Conservation (phyloP, 2,888 invertebrate genomes). For the Microplitis deprimator region DNA sequence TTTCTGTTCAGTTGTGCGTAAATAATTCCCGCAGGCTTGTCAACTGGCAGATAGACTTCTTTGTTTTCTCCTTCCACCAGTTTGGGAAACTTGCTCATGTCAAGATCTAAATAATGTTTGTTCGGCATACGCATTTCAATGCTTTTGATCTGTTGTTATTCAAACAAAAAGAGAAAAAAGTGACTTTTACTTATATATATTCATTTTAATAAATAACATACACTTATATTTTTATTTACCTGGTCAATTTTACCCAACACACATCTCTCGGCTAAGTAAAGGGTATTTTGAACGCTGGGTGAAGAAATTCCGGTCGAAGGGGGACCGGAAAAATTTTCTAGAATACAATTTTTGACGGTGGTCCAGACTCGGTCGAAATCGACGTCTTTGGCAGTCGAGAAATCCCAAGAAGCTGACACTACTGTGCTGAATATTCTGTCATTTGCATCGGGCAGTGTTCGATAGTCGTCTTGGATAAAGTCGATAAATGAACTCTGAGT, state of each 20-base stretch:
- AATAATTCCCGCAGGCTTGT: slow-evolving; percentile 85
- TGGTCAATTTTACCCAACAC: slow-evolving; percentile 80
- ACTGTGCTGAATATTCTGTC: slow-evolving; percentile 86
- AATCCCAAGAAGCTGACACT: slow-evolving; percentile 83
- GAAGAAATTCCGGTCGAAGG: slow-evolving; percentile 81
- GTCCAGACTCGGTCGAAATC: slow-evolving; percentile 82
- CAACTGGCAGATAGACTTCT: slow-evolving; percentile 83
- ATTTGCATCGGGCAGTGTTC: slow-evolving; percentile 81
- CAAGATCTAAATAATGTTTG: slow-evolving; percentile 84
- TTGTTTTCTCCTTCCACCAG: slow-evolving; percentile 76
- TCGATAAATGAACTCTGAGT: slow-evolving; percentile 87
- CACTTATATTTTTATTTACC: slow-evolving; percentile 69
- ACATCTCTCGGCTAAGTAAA: slow-evolving; percentile 81
- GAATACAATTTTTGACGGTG: slow-evolving; percentile 79
- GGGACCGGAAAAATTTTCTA: slow-evolving; percentile 84
- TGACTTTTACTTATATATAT: too few species aligned
- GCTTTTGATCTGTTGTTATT: slow-evolving; percentile 75
- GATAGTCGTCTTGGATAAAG: slow-evolving; percentile 85
- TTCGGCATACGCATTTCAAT: slow-evolving; percentile 87
- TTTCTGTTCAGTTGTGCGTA: slow-evolving; percentile 81
- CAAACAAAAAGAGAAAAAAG: neutral
- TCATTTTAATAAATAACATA: too few species aligned
- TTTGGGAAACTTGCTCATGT: slow-evolving; percentile 81
- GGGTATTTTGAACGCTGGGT: slow-evolving; percentile 85
- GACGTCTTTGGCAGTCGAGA: slow-evolving; percentile 76